Evolutionary conservation across 2,113 vertebrate genomes (phyloP).

Genomic region (Oncorhynchus tshawytscha): DNA sequence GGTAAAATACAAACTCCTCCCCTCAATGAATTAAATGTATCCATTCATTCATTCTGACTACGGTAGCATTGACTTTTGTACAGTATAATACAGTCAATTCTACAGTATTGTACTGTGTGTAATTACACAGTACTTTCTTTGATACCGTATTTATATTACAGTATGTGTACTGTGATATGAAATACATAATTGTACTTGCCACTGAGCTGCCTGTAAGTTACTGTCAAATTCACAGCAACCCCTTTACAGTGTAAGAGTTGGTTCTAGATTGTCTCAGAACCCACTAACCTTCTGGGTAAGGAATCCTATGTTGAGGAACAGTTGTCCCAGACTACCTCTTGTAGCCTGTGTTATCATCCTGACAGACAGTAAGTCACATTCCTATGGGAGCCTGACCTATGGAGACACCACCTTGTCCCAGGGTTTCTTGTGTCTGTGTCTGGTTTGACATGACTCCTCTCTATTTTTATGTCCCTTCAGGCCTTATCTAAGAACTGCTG

Average conservation of each 20-base stretch:
- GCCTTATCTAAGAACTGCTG: neutral
- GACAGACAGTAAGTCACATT: neutral
- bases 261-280: constrained; percentile 12
- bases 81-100: no score
- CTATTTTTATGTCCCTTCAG: neutral
- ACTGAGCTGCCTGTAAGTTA: no score
- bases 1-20: no score
- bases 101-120: no score
- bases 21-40: no score
- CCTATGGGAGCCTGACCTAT: neutral
- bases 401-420: neutral
- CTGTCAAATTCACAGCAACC: no score
- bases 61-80: no score
- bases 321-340: neutral
- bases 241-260: constrained; percentile 1
- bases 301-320: neutral
- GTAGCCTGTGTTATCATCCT: neutral
- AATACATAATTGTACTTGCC: no score
- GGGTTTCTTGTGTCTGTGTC: neutral
- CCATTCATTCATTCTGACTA: no score
- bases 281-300: neutral
- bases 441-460: neutral
- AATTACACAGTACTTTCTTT: no score
- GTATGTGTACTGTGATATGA: no score
- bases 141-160: no score